Evolutionary conservation across 2,113 vertebrate genomes (phyloP).

Genomic region (Gymnorhina tibicen): DNA sequence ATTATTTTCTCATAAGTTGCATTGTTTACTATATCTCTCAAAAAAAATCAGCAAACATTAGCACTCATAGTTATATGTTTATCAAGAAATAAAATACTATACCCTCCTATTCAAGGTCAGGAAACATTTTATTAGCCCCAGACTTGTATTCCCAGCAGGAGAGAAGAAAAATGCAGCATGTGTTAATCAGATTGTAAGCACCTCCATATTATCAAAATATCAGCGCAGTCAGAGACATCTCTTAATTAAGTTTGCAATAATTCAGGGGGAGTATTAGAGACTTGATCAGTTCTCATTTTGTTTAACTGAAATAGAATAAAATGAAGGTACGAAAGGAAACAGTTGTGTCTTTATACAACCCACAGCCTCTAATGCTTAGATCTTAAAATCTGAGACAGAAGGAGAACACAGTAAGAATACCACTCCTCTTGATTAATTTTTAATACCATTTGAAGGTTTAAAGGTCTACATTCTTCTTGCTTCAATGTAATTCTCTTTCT

Average conservation of each 20-base stretch:
- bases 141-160: not conserved
- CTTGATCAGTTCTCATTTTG: not conserved
- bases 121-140: slow-evolving; percentile 24
- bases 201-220: slow-evolving; percentile 15
- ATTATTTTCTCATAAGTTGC: not conserved
- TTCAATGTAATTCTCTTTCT: not conserved
- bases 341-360: not conserved
- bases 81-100: not conserved
- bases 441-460: not conserved
- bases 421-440: not conserved
- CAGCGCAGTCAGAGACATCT: not conserved
- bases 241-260: not conserved
- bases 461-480: not conserved
- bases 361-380: not conserved
- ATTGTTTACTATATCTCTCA: not conserved
- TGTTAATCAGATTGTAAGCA: not conserved
- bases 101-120: not conserved
- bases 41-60: not conserved
- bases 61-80: not conserved
- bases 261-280: not conserved
- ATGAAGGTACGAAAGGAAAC: not conserved
- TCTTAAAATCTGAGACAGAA: not conserved
- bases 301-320: not conserved
- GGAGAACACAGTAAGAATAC: not conserved
- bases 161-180: not conserved